Percentiles rank a stretch among this genome's conserved stretches.
These are phyloP conservation scores for Lutjanus campechanus DNA, from an alignment of 2,797 vertebrate genomes.

Conservation along the genomic window DNA sequence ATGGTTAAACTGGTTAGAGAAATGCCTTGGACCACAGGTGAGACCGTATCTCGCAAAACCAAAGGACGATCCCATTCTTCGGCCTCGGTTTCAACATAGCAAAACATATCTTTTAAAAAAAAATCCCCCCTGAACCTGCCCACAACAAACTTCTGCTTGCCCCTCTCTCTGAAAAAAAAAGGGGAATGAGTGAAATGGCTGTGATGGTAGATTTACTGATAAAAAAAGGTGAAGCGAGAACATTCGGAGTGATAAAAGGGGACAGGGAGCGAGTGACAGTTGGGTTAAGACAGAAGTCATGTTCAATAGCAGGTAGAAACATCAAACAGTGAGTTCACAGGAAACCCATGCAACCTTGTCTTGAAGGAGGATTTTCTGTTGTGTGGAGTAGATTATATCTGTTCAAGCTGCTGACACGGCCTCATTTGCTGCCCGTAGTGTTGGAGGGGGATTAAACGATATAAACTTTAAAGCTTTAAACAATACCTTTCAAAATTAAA, in stretches of 20 bases:
- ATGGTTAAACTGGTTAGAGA: slow-evolving; percentile 16
- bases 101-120: neutral
- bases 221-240: slow-evolving; percentile 83
- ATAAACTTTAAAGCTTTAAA: slow-evolving; percentile 90
- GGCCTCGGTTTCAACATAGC: slow-evolving; percentile 32
- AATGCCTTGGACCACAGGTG: slow-evolving; percentile 19
- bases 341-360: slow-evolving; percentile 84
- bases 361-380: slow-evolving; percentile 88
- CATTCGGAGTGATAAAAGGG: slow-evolving; percentile 88
- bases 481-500: slow-evolving; percentile 90
- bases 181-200: slow-evolving; percentile 69
- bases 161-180: slow-evolving; percentile 47
- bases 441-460: slow-evolving; percentile 88
- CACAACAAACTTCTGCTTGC: slow-evolving; percentile 59
- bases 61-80: slow-evolving; percentile 32
- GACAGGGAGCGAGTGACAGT: slow-evolving; percentile 89
- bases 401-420: slow-evolving; percentile 85
- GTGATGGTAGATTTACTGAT: slow-evolving; percentile 83
- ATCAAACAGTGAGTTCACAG: slow-evolving; percentile 90
- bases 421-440: slow-evolving; percentile 87
- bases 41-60: slow-evolving; percentile 27
- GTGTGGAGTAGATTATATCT: slow-evolving; percentile 87
- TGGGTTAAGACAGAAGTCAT: slow-evolving; percentile 88
- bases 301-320: slow-evolving; percentile 89
- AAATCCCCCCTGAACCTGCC: slow-evolving; percentile 41